Evolutionary conservation across 2,797 vertebrate species (phyloP).

Genomic region (Myotis myotis): DNA sequence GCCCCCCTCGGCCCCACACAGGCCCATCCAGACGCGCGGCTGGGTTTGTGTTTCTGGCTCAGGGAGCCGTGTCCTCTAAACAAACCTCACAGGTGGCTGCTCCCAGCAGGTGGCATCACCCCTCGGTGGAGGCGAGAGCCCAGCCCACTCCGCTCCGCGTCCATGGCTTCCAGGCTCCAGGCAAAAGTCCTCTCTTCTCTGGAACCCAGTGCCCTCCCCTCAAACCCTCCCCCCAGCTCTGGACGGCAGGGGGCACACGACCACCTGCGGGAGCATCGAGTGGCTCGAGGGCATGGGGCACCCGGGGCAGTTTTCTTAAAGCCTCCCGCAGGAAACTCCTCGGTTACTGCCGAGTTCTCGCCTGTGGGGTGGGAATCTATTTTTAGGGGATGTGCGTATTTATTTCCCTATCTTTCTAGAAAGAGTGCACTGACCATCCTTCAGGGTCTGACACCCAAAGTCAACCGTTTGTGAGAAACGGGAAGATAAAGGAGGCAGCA

Average conservation of each 20-base stretch:
- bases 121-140: accelerated
- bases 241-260: accelerated
- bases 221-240: not conserved
- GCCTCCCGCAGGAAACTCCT: not conserved
- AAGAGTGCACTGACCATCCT: accelerated
- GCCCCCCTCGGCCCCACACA: not conserved
- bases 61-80: not conserved
- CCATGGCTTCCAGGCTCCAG: not conserved
- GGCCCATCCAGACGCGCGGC: not conserved
- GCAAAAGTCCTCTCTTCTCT: not conserved
- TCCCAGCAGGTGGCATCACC: not conserved
- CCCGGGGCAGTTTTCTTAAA: not conserved
- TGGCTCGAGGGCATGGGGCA: accelerated
- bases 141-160: accelerated
- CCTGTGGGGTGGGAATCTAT: not conserved
- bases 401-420: not conserved
- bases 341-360: not conserved
- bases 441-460: not conserved
- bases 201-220: accelerated
- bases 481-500: not conserved
- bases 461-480: no score
- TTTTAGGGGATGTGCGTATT: not conserved
- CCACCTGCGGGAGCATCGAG: accelerated
- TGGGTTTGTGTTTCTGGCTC: not conserved
- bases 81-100: not conserved